Percentiles rank a stretch among this genome's conserved stretches.
phyloP scores from a whole-genome alignment of 1,140 invertebrate species.

The Trichonephila inaurata region DNA sequence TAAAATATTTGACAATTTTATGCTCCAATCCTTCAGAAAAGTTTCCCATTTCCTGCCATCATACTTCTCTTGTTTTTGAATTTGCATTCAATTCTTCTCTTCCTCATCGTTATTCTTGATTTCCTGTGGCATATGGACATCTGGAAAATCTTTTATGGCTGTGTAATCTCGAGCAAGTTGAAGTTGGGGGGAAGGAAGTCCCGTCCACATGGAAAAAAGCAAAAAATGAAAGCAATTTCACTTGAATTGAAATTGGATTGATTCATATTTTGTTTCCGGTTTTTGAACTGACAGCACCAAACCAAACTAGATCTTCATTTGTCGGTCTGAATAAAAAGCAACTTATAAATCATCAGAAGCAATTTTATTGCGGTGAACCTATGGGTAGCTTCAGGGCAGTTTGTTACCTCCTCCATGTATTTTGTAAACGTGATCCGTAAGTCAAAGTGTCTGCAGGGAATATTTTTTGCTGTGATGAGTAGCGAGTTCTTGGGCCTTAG shows the following conservation, averaged over 20 bases:
- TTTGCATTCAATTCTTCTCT: slow-evolving; percentile 27
- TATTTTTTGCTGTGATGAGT: slow-evolving; percentile 71
- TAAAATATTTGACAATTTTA: slow-evolving; percentile 39
- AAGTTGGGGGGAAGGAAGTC: neutral
- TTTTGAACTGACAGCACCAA: slow-evolving; percentile 26
- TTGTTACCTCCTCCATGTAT: slow-evolving; percentile 71
- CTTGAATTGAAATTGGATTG: slow-evolving; percentile 72
- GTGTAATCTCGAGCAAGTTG: slow-evolving; percentile 15
- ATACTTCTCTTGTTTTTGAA: slow-evolving; percentile 3
- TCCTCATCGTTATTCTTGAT: slow-evolving; percentile 38
- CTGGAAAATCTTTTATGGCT: slow-evolving; percentile 25
- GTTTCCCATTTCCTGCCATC: neutral
- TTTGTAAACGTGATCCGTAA: slow-evolving; percentile 74
- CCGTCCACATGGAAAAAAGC: neutral
- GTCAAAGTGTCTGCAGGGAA: slow-evolving; percentile 70
- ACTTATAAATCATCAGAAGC: slow-evolving; percentile 72
- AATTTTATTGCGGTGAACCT: slow-evolving; percentile 70
- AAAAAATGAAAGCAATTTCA: slow-evolving; percentile 33
- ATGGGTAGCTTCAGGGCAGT: slow-evolving; percentile 43
- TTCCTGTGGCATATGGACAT: slow-evolving; percentile 37
- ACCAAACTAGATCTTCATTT: slow-evolving; percentile 72
- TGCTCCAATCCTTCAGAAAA: neutral
- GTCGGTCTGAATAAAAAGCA: slow-evolving; percentile 67
- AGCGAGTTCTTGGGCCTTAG: slow-evolving; percentile 43
- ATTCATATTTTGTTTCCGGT: slow-evolving; percentile 72